phyloP scores from a whole-genome alignment of 2,113 vertebrate genomes.

The Ictalurus punctatus region DNA sequence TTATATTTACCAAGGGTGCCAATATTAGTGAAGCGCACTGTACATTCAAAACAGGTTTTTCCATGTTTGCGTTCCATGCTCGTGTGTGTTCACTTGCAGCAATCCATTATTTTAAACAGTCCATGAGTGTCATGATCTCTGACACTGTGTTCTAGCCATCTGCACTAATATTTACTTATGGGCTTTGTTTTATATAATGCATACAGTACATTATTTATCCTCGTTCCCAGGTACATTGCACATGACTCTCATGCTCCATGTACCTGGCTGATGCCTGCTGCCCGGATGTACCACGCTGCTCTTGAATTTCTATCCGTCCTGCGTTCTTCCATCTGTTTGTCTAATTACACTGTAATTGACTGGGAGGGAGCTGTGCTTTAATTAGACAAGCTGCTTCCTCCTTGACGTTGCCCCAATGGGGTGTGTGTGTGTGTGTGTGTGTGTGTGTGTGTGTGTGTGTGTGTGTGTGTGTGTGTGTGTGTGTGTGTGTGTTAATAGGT shows the following conservation, averaged over 20 bases:
- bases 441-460: too few relatives aligned
- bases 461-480: too few relatives aligned
- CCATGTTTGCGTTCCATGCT: neutral
- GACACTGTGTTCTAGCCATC: neutral
- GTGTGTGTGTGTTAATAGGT: neutral
- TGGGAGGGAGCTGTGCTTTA: conserved; percentile 42
- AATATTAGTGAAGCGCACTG: too few relatives aligned
- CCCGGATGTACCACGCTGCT: conserved; percentile 1
- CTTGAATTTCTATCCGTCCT: conserved; percentile 19
- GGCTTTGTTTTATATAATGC: neutral
- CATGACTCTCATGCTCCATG: neutral
- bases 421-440: too few relatives aligned
- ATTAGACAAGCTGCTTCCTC: conserved; percentile 35
- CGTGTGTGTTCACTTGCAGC: neutral
- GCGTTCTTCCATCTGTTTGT: conserved; percentile 28
- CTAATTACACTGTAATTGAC: conserved; percentile 32
- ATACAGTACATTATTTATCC: neutral
- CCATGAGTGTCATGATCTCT: neutral
- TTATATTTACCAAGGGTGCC: too few relatives aligned
- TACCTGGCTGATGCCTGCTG: neutral
- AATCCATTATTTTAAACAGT: neutral
- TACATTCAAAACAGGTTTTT: neutral
- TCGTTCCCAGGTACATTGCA: neutral
- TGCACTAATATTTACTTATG: conserved; percentile 15
- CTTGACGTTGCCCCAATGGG: neutral